Evolutionary conservation across 2,797 vertebrate genomes (phyloP), one percentile per base, ranked within the genome.

Genomic region (Scolopax rusticola): DNA sequence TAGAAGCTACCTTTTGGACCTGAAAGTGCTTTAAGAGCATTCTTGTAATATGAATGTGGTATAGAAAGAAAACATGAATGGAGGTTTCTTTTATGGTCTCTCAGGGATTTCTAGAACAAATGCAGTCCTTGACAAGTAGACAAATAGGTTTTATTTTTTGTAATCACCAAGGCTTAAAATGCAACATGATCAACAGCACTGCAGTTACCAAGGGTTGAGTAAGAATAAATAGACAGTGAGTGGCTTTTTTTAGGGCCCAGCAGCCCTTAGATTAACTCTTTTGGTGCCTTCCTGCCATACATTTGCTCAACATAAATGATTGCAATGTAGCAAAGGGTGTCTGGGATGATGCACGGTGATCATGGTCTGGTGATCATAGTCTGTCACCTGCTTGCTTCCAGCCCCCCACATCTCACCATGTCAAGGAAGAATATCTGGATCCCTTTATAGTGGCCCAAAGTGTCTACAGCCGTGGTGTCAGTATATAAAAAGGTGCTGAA

Each of bases 381-480:
- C 30, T 40, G 17, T 40, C 38, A 38, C 6, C 33, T 5, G 5
- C 53, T 80, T 74, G 30, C 28, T 84, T 78, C 41, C 38, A 45
- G 38, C 13, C 6, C 14, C 47, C 8, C 47, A 20, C 56, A 24
- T 33, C 47, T 74, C 47, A 61, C 6, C 7, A 24, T 60, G 12
- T 30, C 41, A 50, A n/a, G 43, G 51, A 76, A 57, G 32, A 78
- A 14, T 0, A 11, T 32, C 25, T 79, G 68, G 27, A 38, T 71
- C 63, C 24, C 47, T 65, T 48, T 38, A 0, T 0, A 74, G 73
- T 53, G 41, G 32, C 25, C 33, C n/a, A 38, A 0, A 12, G 43
- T 43, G 24, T 38, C 41, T 84, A 40, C 30, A 78, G 30, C 20
- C 0, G 0, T 51, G 74, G 15, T 74, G 28, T 32, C 50, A 41